A percentile compares a stretch with the other conserved stretches of the same genome.
Evolutionary conservation across 2,113 vertebrate species (phyloP).

Genomic region (Corydoras sp.): DNA sequence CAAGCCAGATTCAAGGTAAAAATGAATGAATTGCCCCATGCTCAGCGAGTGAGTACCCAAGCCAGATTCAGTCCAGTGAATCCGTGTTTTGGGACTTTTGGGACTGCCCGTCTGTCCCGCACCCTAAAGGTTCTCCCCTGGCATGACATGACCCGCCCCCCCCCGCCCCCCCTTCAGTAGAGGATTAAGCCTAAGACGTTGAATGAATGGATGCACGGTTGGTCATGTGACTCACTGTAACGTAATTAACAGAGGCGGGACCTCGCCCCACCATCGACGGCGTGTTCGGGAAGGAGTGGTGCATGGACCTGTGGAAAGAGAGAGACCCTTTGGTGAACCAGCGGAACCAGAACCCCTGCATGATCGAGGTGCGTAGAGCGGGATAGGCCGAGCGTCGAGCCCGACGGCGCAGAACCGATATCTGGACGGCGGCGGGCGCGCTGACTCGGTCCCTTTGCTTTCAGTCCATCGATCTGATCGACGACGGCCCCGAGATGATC

Average conservation of each 20-base stretch:
- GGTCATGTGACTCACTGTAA: not conserved
- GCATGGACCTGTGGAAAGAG: conserved; percentile 68
- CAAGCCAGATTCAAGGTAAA: too few species aligned
- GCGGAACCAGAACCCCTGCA: conserved; percentile 9
- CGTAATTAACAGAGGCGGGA: conserved; percentile 19
- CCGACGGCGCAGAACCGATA: too few species aligned
- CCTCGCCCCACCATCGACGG: conserved; percentile 60
- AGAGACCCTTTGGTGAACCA: conserved; percentile 24
- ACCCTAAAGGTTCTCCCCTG: too few species aligned
- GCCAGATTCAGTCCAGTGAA: too few species aligned
- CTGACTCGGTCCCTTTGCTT: conserved; percentile 8
- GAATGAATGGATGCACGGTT: too few species aligned
- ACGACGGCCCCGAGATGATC: conserved; percentile 60
- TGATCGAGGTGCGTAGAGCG: conserved; percentile 1
- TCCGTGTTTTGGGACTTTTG: too few species aligned
- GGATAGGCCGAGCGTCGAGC: not conserved
- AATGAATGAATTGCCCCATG: too few species aligned
- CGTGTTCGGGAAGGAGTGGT: conserved; percentile 71
- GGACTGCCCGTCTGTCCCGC: too few species aligned
- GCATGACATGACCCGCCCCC: too few species aligned
- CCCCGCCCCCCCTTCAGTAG: too few species aligned
- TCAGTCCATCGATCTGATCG: conserved; percentile 57
- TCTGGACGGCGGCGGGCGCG: not conserved
- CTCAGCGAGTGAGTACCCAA: too few species aligned
- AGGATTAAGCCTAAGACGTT: too few species aligned